Percentiles rank a stretch among this genome's conserved stretches.
Evolutionary conservation across 2,113 vertebrate genomes (phyloP).

Genomic region (Salvelinus fontinalis): DNA sequence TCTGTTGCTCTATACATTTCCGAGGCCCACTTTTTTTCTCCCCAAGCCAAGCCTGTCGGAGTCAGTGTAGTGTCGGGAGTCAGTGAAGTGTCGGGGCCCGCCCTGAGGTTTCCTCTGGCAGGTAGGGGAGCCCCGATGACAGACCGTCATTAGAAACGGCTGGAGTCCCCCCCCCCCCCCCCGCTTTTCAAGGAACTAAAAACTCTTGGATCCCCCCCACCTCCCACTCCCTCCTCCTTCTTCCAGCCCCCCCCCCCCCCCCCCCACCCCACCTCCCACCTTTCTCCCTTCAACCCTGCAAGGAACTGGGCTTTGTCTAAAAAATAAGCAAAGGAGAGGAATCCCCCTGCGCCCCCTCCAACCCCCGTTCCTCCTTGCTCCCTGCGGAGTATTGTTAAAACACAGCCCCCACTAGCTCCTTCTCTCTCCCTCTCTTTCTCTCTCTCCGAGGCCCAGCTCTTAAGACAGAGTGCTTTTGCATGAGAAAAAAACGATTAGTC

Average conservation of each 20-base stretch:
- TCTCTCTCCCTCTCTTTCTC: slow-evolving; percentile 4
- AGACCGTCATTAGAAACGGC: slow-evolving; percentile 64
- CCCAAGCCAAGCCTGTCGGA: slow-evolving; percentile 49
- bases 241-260: neutral
- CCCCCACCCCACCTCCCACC: slow-evolving; percentile 1
- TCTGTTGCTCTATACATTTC: slow-evolving; percentile 65
- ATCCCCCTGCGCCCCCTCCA: slow-evolving; percentile 18
- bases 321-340: slow-evolving; percentile 61
- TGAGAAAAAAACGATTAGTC: slow-evolving; percentile 82
- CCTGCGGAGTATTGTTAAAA: slow-evolving; percentile 81
- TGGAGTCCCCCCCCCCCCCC: slow-evolving; percentile 28
- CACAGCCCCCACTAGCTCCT: slow-evolving; percentile 50
- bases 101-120: slow-evolving; percentile 39
- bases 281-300: slow-evolving; percentile 58
- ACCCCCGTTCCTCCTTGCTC: slow-evolving; percentile 67
- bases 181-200: slow-evolving; percentile 68
- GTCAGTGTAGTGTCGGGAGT: slow-evolving; percentile 2
- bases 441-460: slow-evolving; percentile 57
- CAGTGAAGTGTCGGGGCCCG: slow-evolving; percentile 17
- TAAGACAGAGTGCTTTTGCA: slow-evolving; percentile 80
- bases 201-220: slow-evolving; percentile 61
- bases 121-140: slow-evolving; percentile 52
- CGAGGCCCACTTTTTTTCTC: slow-evolving; percentile 32
- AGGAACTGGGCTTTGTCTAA: slow-evolving; percentile 76
- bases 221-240: neutral